Evolutionary conservation across 1,140 invertebrate genomes (phyloP), one percentile per base, ranked within the genome.

Genomic region (Saccostrea glomerata): DNA sequence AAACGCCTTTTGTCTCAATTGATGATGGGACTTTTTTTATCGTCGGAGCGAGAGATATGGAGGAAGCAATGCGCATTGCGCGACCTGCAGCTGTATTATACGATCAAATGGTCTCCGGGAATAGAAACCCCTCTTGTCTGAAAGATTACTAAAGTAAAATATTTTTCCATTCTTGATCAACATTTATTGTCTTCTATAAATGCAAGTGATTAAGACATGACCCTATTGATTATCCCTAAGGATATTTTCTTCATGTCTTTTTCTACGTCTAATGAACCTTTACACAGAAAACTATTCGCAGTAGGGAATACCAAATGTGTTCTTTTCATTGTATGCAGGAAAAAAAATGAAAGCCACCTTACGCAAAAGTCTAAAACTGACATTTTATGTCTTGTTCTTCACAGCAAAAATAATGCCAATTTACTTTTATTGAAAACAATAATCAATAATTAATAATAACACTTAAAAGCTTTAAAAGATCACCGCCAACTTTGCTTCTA

Each of bases 141-240:
- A 63, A n/a, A 63, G 58, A 77, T 77, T 30, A 77, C 70, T 36
- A 77, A 77, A 77, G 70, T 77, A 77, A 77, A 77, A 77, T 77
- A 77, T 77, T 77, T 36, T 77, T 77, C 70, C 70, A 77, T 77
- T 30, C 70, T 77, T 77, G 70, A 77, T 77, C 70, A 77, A 77
- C 70, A 77, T 77, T 77, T 77, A 56, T 73, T 82, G 73, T 82
- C 54, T 87, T 87, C 66, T 87, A 87, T 87, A 82, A 87, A 87
- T 77, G 77, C 86, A 73, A 82, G 55, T 70, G 63, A 87, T 87
- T 77, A 77, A 87, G 66, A 77, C 70, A 30, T 58, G 47, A 7
- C n/a, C 30, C 36, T 87, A 82, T 87, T 87, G 86, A 82, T 87
- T 87, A 56, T 87, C 86, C 86, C 86, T 55, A 47, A 56, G 86